Percentiles rank a stretch among this genome's conserved stretches.
These are phyloP conservation scores for Thyatira batis DNA, from an alignment of 2,888 invertebrate genomes.

Conservation along the genomic window DNA sequence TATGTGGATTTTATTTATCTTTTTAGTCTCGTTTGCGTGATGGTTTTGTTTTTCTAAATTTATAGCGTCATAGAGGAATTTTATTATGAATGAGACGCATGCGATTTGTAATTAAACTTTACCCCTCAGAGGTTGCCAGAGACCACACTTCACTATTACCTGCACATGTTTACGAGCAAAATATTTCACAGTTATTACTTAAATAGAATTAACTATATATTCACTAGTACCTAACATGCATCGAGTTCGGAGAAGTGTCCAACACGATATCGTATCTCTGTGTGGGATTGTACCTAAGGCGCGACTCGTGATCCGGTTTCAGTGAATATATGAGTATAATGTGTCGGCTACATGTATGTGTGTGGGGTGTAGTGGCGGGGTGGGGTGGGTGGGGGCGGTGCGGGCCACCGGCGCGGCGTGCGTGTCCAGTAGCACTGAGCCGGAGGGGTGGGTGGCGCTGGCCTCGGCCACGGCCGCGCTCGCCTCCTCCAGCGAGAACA, in stretches of 20 bases:
- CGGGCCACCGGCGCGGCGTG: conserved; percentile 28
- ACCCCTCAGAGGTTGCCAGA: background rate
- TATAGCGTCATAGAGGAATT: background rate
- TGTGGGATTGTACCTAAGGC: background rate
- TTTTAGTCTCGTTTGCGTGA: conserved; percentile 21
- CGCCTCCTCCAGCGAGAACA: conserved; percentile 85
- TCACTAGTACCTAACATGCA: background rate
- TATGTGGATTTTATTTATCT: conserved; percentile 14
- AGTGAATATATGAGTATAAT: background rate
- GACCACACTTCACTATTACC: background rate
- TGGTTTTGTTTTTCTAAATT: conserved; percentile 1
- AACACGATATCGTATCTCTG: too few species aligned
- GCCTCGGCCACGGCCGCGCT: conserved; percentile 71
- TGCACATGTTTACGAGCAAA: background rate
- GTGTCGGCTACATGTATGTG: background rate
- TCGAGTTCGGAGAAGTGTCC: background rate
- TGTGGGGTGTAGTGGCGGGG: background rate
- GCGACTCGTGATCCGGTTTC: background rate
- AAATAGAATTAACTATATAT: too few species aligned
- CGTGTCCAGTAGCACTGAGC: conserved; percentile 61
- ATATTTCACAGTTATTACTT: background rate
- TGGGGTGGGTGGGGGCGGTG: conserved; percentile 11
- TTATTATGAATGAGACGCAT: conserved; percentile 3
- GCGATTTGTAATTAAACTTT: conserved; percentile 8
- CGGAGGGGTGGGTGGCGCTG: conserved; percentile 64